Evolutionary conservation across 2,113 vertebrate species (phyloP).

Genomic region (Trinectes maculatus): DNA sequence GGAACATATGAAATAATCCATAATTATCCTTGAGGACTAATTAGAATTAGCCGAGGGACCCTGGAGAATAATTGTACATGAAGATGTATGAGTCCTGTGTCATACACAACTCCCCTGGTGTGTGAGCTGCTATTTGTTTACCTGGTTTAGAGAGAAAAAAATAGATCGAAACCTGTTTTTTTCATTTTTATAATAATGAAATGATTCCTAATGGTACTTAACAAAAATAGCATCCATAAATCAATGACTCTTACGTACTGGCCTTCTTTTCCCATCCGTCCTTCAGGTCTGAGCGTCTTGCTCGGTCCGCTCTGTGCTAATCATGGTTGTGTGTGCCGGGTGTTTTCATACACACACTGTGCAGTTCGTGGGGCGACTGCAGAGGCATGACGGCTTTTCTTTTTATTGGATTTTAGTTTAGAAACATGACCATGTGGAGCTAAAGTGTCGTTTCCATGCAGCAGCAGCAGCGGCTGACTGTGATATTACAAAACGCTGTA

Average conservation of each 20-base stretch:
- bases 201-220: background rate
- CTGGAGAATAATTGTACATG: constrained; percentile 27
- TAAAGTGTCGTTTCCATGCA: background rate
- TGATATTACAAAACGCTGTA: constrained; percentile 12
- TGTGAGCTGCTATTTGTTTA: constrained; percentile 27
- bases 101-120: background rate
- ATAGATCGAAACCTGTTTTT: no score
- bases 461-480: background rate
- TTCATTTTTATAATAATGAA: no score
- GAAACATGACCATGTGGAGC: background rate
- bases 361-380: background rate
- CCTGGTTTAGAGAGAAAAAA: background rate
- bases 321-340: constrained; percentile 4
- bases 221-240: background rate
- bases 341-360: background rate
- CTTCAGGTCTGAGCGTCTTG: background rate
- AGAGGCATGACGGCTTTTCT: background rate
- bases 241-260: background rate
- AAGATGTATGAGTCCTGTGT: constrained; percentile 27
- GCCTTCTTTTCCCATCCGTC: background rate
- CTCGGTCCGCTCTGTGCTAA: constrained; percentile 13
- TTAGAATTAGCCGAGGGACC: constrained; percentile 52
- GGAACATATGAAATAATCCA: constrained; percentile 36
- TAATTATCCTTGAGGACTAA: constrained; percentile 66
- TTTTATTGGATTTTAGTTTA: constrained; percentile 16